These are phyloP conservation scores for Pelosia muscerda DNA, from an alignment of 2,888 invertebrate genomes.

Conservation along the genomic window DNA sequence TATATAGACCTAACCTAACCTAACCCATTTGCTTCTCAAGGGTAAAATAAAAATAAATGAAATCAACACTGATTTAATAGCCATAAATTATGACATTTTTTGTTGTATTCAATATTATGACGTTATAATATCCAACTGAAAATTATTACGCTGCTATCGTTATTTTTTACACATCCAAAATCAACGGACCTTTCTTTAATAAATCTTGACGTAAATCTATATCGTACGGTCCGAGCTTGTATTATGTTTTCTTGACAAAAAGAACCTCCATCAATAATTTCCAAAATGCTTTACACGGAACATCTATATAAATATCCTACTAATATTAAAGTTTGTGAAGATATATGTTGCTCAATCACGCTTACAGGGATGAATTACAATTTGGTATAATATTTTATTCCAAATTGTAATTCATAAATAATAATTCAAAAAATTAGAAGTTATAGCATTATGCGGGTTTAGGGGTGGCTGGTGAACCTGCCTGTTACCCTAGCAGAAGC, in stretches of 20 bases:
- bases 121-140: not conserved
- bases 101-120: not conserved
- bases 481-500: too few species aligned
- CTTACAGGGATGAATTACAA: too few species aligned
- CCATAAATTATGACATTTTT: not conserved
- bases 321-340: too few species aligned
- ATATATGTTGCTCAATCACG: too few species aligned
- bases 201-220: constrained; percentile 4
- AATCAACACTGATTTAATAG: not conserved
- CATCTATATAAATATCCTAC: not conserved
- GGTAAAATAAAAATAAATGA: too few species aligned
- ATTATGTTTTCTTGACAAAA: constrained; percentile 1
- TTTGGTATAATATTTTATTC: too few species aligned
- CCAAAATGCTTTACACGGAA: not conserved
- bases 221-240: constrained; percentile 1
- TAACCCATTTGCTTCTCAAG: not conserved
- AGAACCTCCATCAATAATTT: constrained; percentile 4
- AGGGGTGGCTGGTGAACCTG: too few species aligned
- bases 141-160: constrained; percentile 4
- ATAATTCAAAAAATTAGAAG: too few species aligned
- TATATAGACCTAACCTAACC: too few species aligned
- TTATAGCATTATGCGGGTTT: too few species aligned
- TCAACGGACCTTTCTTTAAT: constrained; percentile 2
- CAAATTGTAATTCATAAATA: too few species aligned
- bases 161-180: constrained; percentile 4